Evolutionary conservation across 2,797 vertebrate species (phyloP).

Genomic region (Lepilemur ruficaudatus): DNA sequence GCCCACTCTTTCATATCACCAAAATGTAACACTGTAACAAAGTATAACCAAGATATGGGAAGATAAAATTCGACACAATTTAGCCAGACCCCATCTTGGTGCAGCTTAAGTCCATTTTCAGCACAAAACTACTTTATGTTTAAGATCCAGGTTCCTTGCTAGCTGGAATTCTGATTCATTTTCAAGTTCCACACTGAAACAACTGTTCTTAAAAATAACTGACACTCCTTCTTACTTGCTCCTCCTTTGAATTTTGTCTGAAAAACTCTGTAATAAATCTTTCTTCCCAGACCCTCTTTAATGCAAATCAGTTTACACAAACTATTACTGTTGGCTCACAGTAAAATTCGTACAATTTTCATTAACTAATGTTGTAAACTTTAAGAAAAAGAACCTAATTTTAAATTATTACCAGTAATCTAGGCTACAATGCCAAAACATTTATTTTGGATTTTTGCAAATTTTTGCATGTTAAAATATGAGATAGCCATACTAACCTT

Average conservation of each 20-base stretch:
- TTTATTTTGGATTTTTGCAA: neutral
- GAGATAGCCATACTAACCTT: conserved; percentile 86
- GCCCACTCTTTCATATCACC: neutral
- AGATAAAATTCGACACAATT: neutral
- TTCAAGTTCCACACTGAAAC: conserved; percentile 35
- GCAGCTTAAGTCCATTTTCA: conserved; percentile 31
- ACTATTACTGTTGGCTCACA: neutral
- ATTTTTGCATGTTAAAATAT: neutral
- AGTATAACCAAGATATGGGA: neutral
- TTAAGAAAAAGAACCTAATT: neutral
- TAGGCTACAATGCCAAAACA: neutral
- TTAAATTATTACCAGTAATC: neutral
- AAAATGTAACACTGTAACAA: neutral
- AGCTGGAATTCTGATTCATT: neutral
- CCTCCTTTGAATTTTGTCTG: neutral
- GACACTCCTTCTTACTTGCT: conserved; percentile 28
- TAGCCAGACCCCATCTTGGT: neutral
- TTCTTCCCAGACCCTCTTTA: neutral
- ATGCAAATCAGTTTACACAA: neutral
- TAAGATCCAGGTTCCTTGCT: neutral
- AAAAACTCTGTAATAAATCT: neutral
- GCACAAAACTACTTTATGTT: neutral
- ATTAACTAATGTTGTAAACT: neutral
- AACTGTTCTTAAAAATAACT: conserved; percentile 54
- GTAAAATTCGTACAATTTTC: neutral